Evolutionary conservation across 1,140 invertebrate species (phyloP).

Genomic region (Phymastichus coffea): DNA sequence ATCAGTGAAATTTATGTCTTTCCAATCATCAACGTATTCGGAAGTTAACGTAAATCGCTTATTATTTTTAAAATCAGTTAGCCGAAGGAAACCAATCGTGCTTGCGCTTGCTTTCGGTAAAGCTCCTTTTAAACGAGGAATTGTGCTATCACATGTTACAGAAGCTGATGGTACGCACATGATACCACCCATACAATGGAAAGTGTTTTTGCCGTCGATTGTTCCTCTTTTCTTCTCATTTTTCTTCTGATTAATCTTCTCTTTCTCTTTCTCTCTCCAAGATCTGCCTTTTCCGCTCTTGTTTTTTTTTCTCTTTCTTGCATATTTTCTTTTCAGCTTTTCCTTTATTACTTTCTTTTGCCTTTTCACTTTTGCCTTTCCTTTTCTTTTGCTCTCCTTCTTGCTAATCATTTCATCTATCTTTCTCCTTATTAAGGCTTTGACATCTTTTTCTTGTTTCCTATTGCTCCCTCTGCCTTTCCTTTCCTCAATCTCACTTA

Average conservation of each 20-base stretch:
- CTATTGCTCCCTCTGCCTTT: no score
- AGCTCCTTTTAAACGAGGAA: not conserved
- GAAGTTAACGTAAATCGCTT: no score
- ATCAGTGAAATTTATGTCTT: not conserved
- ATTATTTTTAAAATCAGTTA: not conserved
- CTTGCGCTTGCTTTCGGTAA: not conserved
- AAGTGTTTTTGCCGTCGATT: conserved; percentile 31
- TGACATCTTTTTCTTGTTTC: no score
- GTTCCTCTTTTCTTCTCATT: conserved; percentile 30
- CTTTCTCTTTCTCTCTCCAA: no score
- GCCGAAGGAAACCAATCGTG: not conserved
- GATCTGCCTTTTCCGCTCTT: conserved; percentile 31
- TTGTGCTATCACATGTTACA: not conserved
- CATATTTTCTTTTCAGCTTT: conserved; percentile 23
- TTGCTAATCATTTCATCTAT: no score
- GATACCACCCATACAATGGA: conserved; percentile 33
- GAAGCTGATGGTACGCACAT: conserved; percentile 1
- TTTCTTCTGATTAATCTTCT: no score
- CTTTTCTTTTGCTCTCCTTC: no score
- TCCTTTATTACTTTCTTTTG: no score
- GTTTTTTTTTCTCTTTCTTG: conserved; percentile 29
- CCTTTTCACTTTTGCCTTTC: no score
- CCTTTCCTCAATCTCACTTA: no score
- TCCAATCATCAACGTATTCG: not conserved
- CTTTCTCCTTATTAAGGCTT: no score